phyloP scores from a whole-genome alignment of 2,797 vertebrate species.

The Heliangelus exortis region DNA sequence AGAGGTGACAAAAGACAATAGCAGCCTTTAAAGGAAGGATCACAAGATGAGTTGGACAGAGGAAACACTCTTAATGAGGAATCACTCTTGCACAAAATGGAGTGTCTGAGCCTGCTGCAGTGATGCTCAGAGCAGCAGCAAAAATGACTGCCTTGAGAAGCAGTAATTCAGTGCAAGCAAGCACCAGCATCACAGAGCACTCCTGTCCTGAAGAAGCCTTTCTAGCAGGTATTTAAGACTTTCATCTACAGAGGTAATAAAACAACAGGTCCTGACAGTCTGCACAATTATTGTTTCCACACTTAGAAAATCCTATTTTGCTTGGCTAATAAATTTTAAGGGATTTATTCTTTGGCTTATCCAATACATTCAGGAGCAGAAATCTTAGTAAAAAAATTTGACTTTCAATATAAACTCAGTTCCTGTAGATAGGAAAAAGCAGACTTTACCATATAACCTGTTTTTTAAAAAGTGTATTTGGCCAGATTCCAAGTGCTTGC shows the following conservation, averaged over 20 bases:
- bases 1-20: constrained; percentile 39
- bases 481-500: not conserved
- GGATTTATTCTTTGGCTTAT: not conserved
- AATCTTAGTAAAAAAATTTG: not conserved
- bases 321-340: not conserved
- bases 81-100: constrained; percentile 19
- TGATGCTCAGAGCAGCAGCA: not conserved
- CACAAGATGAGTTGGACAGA: constrained; percentile 52
- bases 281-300: not conserved
- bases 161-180: not conserved
- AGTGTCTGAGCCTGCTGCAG: not conserved
- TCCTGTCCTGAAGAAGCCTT: not conserved
- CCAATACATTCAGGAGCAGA: not conserved
- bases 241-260: not conserved
- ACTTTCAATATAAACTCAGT: not conserved
- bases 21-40: constrained; percentile 28
- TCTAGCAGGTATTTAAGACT: not conserved
- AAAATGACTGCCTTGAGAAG: not conserved
- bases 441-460: not conserved
- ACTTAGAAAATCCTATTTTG: not conserved
- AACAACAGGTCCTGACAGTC: not conserved
- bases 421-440: not conserved
- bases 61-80: constrained; percentile 29
- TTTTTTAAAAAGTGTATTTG: not conserved
- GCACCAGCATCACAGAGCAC: not conserved